Conservation (phyloP, 2,888 invertebrate species). For the Drepanosiphum platanoidis region DNA sequence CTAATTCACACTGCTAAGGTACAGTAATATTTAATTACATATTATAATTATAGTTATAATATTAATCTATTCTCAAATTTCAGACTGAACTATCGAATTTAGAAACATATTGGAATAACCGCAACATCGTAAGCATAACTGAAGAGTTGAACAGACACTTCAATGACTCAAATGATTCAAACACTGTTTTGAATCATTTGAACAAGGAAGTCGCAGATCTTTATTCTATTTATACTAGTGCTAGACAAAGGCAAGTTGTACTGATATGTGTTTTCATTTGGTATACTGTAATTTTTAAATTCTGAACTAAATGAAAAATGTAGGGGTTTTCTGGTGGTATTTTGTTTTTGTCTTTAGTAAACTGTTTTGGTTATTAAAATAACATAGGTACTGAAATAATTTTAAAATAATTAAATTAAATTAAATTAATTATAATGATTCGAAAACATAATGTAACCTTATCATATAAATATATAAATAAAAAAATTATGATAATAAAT, state of each 20-base stretch:
- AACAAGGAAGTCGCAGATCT: constrained; percentile 44
- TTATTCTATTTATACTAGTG: constrained; percentile 46
- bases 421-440: no score
- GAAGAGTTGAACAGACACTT: constrained; percentile 50
- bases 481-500: no score
- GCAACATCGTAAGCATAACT: constrained; percentile 43
- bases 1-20: constrained; percentile 51
- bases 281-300: no score
- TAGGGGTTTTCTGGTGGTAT: no score
- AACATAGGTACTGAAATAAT: no score
- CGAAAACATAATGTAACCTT: no score
- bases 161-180: constrained; percentile 26
- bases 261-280: neutral
- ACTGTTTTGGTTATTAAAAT: no score
- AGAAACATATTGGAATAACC: constrained; percentile 42
- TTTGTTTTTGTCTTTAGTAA: no score
- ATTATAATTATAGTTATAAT: neutral
- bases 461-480: no score
- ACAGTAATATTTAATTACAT: neutral
- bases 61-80: neutral
- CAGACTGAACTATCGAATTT: constrained; percentile 58
- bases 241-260: constrained; percentile 36
- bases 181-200: constrained; percentile 32
- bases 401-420: no score
- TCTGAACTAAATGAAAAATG: no score